Conservation (phyloP, 2,113 vertebrate genomes). For the Athene cunicularia region DNA sequence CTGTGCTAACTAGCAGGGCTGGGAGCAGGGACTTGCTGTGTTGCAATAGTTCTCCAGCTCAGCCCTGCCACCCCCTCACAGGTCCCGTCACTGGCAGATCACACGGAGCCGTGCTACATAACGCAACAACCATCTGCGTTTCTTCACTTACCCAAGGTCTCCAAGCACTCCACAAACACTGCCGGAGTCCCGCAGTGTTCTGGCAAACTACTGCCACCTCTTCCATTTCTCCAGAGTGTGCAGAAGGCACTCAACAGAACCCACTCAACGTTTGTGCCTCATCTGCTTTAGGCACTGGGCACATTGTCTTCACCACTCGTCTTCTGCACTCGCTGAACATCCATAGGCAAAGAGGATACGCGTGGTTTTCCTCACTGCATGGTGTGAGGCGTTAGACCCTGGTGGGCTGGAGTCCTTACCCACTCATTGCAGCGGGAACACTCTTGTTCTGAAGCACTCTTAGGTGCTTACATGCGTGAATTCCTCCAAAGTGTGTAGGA, state of each 20-base stretch:
- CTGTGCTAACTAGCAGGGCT: neutral
- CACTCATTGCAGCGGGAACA: neutral
- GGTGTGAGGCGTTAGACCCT: neutral
- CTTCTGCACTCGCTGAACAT: neutral
- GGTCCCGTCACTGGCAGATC: neutral
- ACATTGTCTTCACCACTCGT: neutral
- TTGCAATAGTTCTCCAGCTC: neutral
- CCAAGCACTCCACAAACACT: neutral
- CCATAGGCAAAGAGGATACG: accelerated
- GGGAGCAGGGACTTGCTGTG: neutral
- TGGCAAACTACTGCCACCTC: neutral
- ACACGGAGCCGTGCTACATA: neutral
- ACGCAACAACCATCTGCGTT: neutral
- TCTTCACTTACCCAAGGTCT: neutral
- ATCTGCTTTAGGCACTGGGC: neutral
- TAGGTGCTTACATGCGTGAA: neutral
- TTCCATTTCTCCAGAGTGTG: neutral
- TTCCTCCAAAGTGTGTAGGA: neutral
- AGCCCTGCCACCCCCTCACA: slow-evolving; percentile 9
- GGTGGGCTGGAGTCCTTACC: neutral
- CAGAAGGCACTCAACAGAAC: neutral
- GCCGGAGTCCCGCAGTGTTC: neutral
- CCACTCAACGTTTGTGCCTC: neutral
- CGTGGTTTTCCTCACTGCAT: accelerated
- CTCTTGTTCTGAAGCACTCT: neutral